Conservation (phyloP, 2,888 invertebrate genomes). For the Auanema sp. region DNA sequence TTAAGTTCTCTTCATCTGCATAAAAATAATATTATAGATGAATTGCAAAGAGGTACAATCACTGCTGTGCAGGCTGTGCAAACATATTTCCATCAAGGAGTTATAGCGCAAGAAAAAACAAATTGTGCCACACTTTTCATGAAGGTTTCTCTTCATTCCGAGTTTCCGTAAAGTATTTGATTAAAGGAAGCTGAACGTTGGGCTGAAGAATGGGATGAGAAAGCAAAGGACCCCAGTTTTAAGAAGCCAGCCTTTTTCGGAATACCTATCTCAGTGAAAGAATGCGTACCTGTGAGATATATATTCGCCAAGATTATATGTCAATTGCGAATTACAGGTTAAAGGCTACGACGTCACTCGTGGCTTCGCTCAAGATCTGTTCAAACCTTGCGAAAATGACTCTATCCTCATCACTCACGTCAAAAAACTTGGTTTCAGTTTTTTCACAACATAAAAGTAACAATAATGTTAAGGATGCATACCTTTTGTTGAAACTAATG, state of each 20-base stretch:
- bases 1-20: conserved; percentile 11
- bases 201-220: conserved; percentile 48
- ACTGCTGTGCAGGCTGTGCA: conserved; percentile 41
- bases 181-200: conserved; percentile 48
- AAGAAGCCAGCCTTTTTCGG: conserved; percentile 56
- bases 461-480: conserved; percentile 64
- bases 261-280: conserved; percentile 58
- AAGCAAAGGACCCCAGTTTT: conserved; percentile 29
- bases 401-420: conserved; percentile 44
- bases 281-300: conserved; percentile 38
- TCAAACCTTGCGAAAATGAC: conserved; percentile 38
- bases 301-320: background rate
- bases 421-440: conserved; percentile 35
- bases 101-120: conserved; percentile 48
- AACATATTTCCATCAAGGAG: conserved; percentile 41
- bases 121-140: conserved; percentile 53
- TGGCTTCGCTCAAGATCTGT: conserved; percentile 64
- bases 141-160: conserved; percentile 21
- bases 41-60: conserved; percentile 39
- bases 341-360: conserved; percentile 54
- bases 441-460: background rate
- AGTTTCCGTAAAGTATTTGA: background rate
- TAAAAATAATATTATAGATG: conserved; percentile 27
- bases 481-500: conserved; percentile 67
- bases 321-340: conserved; percentile 30